A percentile compares a stretch with the other conserved stretches of the same genome.
Conservation (phyloP, 2,888 invertebrate species). For the Ligdia adustata region DNA sequence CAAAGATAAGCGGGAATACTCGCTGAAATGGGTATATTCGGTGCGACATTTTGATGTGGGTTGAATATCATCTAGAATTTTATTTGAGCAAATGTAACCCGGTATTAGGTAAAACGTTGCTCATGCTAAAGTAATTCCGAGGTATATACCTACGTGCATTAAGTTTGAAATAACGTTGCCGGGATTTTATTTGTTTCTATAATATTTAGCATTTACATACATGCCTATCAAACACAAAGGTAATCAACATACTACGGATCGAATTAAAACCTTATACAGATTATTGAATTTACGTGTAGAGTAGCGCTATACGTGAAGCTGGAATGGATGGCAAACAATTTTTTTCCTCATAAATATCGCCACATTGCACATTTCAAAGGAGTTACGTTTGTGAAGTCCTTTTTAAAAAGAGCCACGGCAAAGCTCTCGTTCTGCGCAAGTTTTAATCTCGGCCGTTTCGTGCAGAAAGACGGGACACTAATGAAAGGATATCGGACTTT, state of each 20-base stretch:
- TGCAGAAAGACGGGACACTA: slow-evolving; percentile 67
- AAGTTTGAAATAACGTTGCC: too few relatives aligned
- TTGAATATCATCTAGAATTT: slow-evolving; percentile 16
- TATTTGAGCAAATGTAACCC: slow-evolving; percentile 15
- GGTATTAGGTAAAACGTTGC: not conserved
- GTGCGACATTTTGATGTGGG: slow-evolving; percentile 26
- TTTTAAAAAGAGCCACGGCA: slow-evolving; percentile 59
- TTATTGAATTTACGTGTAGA: too few relatives aligned
- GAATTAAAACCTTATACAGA: too few relatives aligned
- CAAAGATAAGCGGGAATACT: slow-evolving; percentile 17
- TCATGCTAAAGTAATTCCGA: too few relatives aligned
- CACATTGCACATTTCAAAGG: slow-evolving; percentile 65
- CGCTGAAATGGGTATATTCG: slow-evolving; percentile 20
- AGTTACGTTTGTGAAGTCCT: slow-evolving; percentile 53
- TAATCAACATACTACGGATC: too few relatives aligned
- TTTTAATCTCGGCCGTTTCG: slow-evolving; percentile 76
- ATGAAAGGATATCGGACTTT: slow-evolving; percentile 83
- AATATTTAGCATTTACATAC: too few relatives aligned
- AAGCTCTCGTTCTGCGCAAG: slow-evolving; percentile 67
- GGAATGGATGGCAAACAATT: slow-evolving; percentile 44
- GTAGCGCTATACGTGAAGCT: not conserved
- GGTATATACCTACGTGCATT: too few relatives aligned
- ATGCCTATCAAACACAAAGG: too few relatives aligned
- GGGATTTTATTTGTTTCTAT: too few relatives aligned
- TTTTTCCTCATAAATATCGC: slow-evolving; percentile 51